Base-by-base conservation (phyloP, 64 coral and sea anemone species). In the Montipora sp. region DNA sequence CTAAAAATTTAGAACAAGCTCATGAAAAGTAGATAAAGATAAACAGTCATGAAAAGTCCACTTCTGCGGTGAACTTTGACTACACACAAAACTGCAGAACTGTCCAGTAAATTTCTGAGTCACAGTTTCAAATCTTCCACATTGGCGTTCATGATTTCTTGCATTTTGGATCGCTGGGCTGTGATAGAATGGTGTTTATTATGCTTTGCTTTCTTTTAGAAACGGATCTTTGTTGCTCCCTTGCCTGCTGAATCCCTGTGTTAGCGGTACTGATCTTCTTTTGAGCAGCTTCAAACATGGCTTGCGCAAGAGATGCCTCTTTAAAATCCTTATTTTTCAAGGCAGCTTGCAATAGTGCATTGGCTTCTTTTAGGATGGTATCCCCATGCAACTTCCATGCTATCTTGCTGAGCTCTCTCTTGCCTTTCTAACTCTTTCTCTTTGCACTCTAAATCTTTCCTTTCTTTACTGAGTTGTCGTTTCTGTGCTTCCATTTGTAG, bases 311-410 rank as follows among this genome's bases (percentile, higher is more conserved):
- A 83, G 90, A 79, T 73, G 70, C 89, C 68, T 91, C 79, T 51
- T 91, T 91, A 83, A 91, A 91, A 91, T 91, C 89, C 79, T 90
- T 81, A 83, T 91, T 91, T 78, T 73, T 91, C 47, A 91, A 81
- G 22, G 89, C 89, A 78, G 67, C 78, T 83, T 74, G 15, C 67
- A 83, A 91, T 47, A 83, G 80, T 81, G 12, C 36, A 90, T 47
- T 90, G 36, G 89, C 77, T 71, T 90, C 89, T 76, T 90, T 43
- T 53, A 90, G 81, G 46, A 90, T 90, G 15, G 20, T 55, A 90
- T 90, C 53, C 45, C 78, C 78, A 72, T 24, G 24, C 24, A 24
- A 81, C 68, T 90, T 90, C 78, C 12, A 81, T 90, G 47, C 80
- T 65, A 70, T 90, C 36, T 69, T 81, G 77, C n/a, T 81, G 23